These are phyloP conservation scores for Neoaliturus tenellus DNA, from an alignment of 2,888 invertebrate genomes.

Conservation along the genomic window DNA sequence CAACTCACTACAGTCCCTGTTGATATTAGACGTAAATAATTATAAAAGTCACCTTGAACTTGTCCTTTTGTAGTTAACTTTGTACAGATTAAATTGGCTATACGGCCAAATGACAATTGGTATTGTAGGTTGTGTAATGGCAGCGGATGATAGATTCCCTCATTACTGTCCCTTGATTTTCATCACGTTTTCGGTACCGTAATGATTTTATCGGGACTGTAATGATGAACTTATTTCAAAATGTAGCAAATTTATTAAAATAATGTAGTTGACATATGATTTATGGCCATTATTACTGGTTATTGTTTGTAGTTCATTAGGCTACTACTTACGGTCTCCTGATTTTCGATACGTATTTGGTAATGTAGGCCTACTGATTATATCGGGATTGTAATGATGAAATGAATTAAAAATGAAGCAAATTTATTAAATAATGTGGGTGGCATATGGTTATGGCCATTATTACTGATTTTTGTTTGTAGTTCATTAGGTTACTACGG, in stretches of 20 bases:
- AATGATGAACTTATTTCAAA: not conserved
- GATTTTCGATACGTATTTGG: not conserved
- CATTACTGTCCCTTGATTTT: constrained; percentile 13
- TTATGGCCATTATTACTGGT: not conserved
- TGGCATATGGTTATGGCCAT: not conserved
- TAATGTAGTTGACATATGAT: constrained; percentile 1
- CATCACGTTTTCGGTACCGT: not conserved
- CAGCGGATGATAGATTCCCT: not conserved
- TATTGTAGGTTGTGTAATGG: constrained; percentile 13
- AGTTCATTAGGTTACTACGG: not conserved
- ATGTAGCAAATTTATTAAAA: not conserved
- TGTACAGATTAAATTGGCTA: not conserved
- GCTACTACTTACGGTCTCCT: not conserved
- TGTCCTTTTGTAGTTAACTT: not conserved
- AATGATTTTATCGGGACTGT: constrained; percentile 2
- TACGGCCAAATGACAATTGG: not conserved
- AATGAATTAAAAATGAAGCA: not conserved
- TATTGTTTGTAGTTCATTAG: not conserved
- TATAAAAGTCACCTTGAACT: not conserved
- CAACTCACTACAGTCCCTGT: not conserved
- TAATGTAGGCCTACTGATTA: not conserved
- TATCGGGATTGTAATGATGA: constrained; percentile 8
- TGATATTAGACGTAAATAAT: not conserved
- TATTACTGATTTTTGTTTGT: not conserved
- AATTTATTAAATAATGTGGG: not conserved